Evolutionary conservation across 2,113 vertebrate genomes (phyloP), one percentile per base, ranked within the genome.

Genomic region (Strigops habroptila): DNA sequence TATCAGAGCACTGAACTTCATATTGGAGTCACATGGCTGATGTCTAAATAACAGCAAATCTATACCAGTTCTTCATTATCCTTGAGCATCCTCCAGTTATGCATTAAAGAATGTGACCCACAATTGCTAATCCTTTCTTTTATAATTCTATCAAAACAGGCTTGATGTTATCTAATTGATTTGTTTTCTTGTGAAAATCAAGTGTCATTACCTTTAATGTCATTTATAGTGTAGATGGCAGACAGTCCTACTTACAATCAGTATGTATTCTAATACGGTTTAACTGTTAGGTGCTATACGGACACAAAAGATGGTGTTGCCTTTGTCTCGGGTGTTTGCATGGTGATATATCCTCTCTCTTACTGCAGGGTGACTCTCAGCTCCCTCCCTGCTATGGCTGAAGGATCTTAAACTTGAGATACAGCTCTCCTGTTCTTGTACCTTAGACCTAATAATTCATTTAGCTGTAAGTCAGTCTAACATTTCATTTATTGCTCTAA

Each of bases 401-500:
- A 85, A 59, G 44, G 53, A 60, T 82, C 59, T 88, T 35, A 53
- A 81, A 43, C 13, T 44, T 60, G 55, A 70, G 28, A 31, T 62
- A 55, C 0, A 1, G 37, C 35, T 85, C 53, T 67, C 4, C 59
- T 80, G 17, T 62, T 83, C 75, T 78, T 39, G 25, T 64, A 64
- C 64, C 82, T 51, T 51, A 71, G 67, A 77, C 82, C 85, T 31
- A 82, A 77, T 63, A 25, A 63, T 68, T 95, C 69, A 76, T 52
- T 83, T 65, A 55, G 62, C 82, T 91, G 16, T 71, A 90, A 95
- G 87, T 86, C 91, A 53, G 52, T 27, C 64, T 76, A 88, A 55
- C 39, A 31, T 86, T 92, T 83, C 88, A 87, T 79, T 94, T 88
- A 68, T 68, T 90, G 86, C 94, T 86, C 51, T 68, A 55, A 86